Conservation (phyloP, 2,113 vertebrate species). For the Glaucidium brasilianum region DNA sequence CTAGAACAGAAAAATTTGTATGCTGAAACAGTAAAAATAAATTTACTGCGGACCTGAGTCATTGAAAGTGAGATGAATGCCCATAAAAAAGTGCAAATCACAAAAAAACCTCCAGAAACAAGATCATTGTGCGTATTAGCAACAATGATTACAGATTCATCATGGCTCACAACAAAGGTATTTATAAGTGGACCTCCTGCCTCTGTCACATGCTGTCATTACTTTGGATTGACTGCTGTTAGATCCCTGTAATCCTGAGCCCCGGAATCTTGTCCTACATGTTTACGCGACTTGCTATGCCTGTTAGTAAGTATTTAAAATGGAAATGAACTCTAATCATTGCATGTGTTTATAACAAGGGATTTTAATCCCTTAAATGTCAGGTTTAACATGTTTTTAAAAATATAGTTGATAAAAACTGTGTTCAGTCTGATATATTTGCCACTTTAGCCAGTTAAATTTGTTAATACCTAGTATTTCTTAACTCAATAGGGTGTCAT, state of each 20-base stretch:
- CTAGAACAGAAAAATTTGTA: background rate
- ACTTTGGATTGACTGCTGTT: conserved; percentile 66
- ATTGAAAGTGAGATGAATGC: background rate
- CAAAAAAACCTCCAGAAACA: background rate
- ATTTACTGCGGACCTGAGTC: background rate
- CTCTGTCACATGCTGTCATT: conserved; percentile 42
- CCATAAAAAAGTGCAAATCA: background rate
- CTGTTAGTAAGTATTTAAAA: conserved; percentile 54
- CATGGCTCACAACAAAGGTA: conserved; percentile 48
- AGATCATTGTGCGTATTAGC: background rate
- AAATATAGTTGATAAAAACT: background rate
- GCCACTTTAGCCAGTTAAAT: background rate
- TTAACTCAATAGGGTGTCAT: background rate
- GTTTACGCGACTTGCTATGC: conserved; percentile 51
- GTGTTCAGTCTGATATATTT: background rate
- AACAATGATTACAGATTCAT: conserved; percentile 17
- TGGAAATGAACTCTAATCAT: conserved; percentile 58
- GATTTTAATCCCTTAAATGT: conserved; percentile 28
- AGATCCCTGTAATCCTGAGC: conserved; percentile 62
- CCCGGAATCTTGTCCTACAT: conserved; percentile 53
- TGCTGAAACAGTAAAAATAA: background rate
- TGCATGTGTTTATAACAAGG: conserved; percentile 30
- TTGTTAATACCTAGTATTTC: background rate
- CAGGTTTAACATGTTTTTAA: background rate
- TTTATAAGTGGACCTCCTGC: conserved; percentile 61